Base-by-base conservation (phyloP, 2,888 invertebrate species). In the Leptogaster cylindrica region DNA sequence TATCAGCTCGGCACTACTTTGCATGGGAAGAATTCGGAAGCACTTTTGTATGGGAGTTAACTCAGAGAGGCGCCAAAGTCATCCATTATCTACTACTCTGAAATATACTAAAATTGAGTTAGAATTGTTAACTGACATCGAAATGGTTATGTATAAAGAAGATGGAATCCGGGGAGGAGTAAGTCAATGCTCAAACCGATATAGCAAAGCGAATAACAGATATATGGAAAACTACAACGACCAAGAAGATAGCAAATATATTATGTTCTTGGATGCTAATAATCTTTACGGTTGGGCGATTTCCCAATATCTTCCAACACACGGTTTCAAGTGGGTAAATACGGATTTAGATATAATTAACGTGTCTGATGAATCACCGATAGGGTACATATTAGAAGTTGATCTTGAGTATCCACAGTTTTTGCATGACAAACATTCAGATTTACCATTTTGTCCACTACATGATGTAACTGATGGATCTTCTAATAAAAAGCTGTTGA, bases 361-460 rank as follows among this genome's bases (percentile, higher is more conserved):
- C 31, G 73, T 68, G 7, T 55, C 20, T 8, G 55, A 41, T n/a
- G 52, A 52, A 44, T 41, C 55, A 61, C 44, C 52, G 5, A 27
- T 51, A 12, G 75, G 76, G 1, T 75, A 74, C 52, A 72, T 76
- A 50, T 68, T 76, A 7, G 75, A 77, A 70, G 75, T 77, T 2
- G 76, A 77, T 63, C 51, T 70, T n/a, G 48, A 65, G 7, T 67
- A 68, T 51, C 70, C 66, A 8, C 1, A 31, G 1, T 16, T 65
- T 0, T 41, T 76, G 10, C 76, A 76, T 65, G 73, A 76, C 61
- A 4, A 23, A 1, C 76, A 76, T 64, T 70, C 70, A n/a, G 76
- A 76, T 69, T 65, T 75, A 6, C 75, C 75, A 0, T 75, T 77
- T 51, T 74, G 73, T 16, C 67, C 74, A 0, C 70, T 74, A 52